Base-by-base conservation (phyloP, 2,888 invertebrate species). In the Heliconius ismenius region DNA sequence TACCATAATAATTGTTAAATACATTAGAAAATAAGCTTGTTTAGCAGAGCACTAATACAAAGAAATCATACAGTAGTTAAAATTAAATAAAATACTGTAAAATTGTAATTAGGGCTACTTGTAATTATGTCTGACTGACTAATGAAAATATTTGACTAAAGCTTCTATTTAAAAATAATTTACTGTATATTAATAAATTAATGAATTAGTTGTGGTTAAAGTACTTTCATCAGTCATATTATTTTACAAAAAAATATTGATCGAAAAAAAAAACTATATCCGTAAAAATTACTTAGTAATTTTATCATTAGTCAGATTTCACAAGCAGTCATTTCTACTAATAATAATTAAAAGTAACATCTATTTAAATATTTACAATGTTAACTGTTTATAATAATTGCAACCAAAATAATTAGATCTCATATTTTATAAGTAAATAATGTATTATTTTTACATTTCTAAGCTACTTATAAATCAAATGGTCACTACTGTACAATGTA, bases 21-120 rank as follows among this genome's bases (percentile, higher is more conserved):
- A 70, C 28, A 58, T 32, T 54, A 70, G n/a, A 70, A 58, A 70
- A 36, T n/a, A 7, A 67, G n/a, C 32, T n/a, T 15, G 9, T 58
- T 32, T 32, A 32, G 58, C n/a, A n/a, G 15, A 58, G 21, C 54
- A 58, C n/a, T 58, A 58, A 58, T 32, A 58, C 7, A 58, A 58
- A 70, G 3, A 58, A n/a, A 6, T 54, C n/a, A 69, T 70, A 28
- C 58, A 36, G 32, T 70, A 58, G 24, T 70, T 58, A 58, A 70
- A n/a, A 76, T 26, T 1, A 60, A 72, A 39, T 78, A 76, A 76
- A 76, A 76, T 78, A 76, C 74, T 78, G 74, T 62, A 76, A 74
- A 76, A 54, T 76, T 49, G 49, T 75, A 68, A 60, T 39, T 64
- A 74, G 32, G 26, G 32, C 24, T 64, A 70, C 15, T 39, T 15